These are phyloP conservation scores for Alviniconcha marisindica DNA, from an alignment of 1,140 invertebrate genomes.

Conservation along the genomic window DNA sequence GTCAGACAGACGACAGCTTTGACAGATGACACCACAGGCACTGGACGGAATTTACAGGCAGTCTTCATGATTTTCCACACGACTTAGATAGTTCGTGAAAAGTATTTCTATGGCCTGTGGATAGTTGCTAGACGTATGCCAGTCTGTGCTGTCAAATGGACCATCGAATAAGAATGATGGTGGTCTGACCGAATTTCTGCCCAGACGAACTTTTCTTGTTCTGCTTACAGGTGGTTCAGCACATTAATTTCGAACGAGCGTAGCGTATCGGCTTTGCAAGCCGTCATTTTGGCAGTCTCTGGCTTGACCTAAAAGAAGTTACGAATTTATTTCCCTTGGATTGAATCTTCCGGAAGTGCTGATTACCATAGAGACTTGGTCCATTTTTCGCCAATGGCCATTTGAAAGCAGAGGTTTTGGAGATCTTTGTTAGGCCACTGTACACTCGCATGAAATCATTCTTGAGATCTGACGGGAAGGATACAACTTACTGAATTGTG, in stretches of 20 bases:
- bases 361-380: slow-evolving; percentile 48
- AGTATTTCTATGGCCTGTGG: too few relatives aligned
- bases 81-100: background rate
- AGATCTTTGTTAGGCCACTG: background rate
- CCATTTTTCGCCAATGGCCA: slow-evolving; percentile 30
- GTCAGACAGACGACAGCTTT: background rate
- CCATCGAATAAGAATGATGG: too few relatives aligned
- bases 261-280: too few relatives aligned
- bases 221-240: too few relatives aligned
- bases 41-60: background rate
- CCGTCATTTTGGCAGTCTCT: too few relatives aligned
- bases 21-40: background rate
- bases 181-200: too few relatives aligned
- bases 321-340: slow-evolving; percentile 37
- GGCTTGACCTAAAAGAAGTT: too few relatives aligned
- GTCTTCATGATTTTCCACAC: background rate
- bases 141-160: too few relatives aligned
- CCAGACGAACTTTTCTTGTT: background rate
- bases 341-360: slow-evolving; percentile 40
- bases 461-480: background rate
- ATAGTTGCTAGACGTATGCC: too few relatives aligned
- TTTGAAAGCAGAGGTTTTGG: background rate
- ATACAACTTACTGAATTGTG: background rate
- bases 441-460: background rate
- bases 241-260: too few relatives aligned